Evolutionary conservation across 2,113 vertebrate species (phyloP), one percentile per base, ranked within the genome.

Genomic region (Vulpes vulpes): DNA sequence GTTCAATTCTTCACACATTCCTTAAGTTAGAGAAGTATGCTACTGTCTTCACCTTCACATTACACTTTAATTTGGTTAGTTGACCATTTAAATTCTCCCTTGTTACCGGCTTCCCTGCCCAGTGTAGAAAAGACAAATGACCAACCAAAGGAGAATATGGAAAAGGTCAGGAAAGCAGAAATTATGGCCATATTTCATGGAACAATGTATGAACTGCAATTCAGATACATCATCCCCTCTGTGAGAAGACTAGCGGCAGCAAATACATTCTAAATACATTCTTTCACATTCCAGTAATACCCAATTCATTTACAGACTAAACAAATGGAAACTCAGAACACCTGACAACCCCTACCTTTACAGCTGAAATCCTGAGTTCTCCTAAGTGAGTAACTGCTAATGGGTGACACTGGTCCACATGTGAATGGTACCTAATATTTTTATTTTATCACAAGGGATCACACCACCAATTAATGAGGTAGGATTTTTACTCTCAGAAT

Each of bases 71-170:
- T 57, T 83, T 95, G 87, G 81, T 92, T 97, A 89, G 11, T 16
- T 90, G 64, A 65, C 67, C 89, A 76, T 82, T 94, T 93, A 82
- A 96, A 85, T 96, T 59, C 59, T 89, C 59, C 35, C 78, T 71
- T 86, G 38, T 92, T 95, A 85, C 65, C 15, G 65, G 49, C 49
- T 59, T 53, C 35, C 30, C 38, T 91, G 27, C 43, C 78, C 96
- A 81, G 23, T 62, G 12, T 43, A 80, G 25, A n/a, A 96, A 96
- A 95, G 59, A 93, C 59, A 87, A 83, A 95, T 93, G 49, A 79
- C 32, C 38, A 51, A 85, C 15, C 60, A 59, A 84, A 93, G 76
- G 25, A 88, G 71, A 91, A 73, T 60, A 30, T 17, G 43, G 30
- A 64, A 93, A 89, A 96, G 81, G 57, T 91, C 89, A 79, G 43